Percentiles rank a stretch among this genome's conserved stretches.
phyloP scores from a whole-genome alignment of 2,888 invertebrate species.

The Atrina japonica region DNA sequence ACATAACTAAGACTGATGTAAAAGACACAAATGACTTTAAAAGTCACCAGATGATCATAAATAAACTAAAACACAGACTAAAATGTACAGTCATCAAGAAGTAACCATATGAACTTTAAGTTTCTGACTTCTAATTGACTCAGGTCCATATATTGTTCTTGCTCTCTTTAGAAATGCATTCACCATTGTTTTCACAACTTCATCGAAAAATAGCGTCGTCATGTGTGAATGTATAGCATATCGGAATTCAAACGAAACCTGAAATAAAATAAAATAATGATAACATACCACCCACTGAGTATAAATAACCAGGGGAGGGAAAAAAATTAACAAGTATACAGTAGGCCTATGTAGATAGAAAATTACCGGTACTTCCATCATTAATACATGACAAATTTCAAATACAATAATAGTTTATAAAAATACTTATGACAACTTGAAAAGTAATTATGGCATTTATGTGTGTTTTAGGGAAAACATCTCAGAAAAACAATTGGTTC shows the following conservation, averaged over 20 bases:
- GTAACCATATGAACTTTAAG: slow-evolving; percentile 59
- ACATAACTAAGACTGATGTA: too few relatives aligned
- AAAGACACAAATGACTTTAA: too few relatives aligned
- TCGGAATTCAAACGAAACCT: slow-evolving; percentile 91
- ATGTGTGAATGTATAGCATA: slow-evolving; percentile 93
- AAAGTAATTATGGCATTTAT: background rate
- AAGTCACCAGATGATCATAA: too few relatives aligned
- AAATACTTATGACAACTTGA: background rate
- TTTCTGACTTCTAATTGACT: slow-evolving; percentile 74
- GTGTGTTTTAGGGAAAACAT: too few relatives aligned
- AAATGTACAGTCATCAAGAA: slow-evolving; percentile 59
- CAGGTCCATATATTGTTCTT: slow-evolving; percentile 87
- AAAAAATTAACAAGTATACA: too few relatives aligned
- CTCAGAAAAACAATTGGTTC: too few relatives aligned
- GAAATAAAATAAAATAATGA: slow-evolving; percentile 45
- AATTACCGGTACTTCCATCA: background rate
- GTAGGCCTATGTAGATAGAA: background rate
- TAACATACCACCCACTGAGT: too few relatives aligned
- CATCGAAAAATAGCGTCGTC: slow-evolving; percentile 96
- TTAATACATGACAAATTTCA: too few relatives aligned
- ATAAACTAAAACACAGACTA: too few relatives aligned
- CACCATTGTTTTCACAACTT: slow-evolving; percentile 97
- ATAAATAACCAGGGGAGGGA: too few relatives aligned
- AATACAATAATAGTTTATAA: too few relatives aligned
- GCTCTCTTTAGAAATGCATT: slow-evolving; percentile 95